Conservation (phyloP, 2,113 vertebrate genomes). For the Falcunculus frontatus region DNA sequence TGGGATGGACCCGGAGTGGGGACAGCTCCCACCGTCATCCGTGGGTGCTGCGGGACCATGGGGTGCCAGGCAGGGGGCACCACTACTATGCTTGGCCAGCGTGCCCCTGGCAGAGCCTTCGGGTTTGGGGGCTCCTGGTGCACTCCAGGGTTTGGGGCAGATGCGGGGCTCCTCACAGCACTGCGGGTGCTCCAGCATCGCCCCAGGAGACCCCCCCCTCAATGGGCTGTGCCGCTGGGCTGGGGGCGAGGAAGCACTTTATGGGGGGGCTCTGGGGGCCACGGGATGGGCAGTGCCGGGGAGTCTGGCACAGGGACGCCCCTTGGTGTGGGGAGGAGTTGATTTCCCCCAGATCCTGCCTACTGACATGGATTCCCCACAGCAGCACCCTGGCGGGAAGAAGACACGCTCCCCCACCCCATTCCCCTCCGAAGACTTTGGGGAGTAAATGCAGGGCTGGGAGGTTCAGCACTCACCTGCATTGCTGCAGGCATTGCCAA, state of each 20-base stretch:
- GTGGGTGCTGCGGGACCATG: not conserved
- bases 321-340: not conserved
- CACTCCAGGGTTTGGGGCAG: not conserved
- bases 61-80: not conserved
- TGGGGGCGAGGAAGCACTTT: not conserved
- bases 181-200: not conserved
- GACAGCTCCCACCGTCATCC: not conserved
- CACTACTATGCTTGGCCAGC: not conserved
- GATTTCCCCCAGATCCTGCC: not conserved
- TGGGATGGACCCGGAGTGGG: not conserved
- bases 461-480: not conserved
- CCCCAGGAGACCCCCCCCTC: not conserved
- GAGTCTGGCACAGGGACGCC: not conserved
- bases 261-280: not conserved
- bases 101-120: not conserved
- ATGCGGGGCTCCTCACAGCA: not conserved
- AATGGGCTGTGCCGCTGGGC: not conserved
- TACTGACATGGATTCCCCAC: not conserved
- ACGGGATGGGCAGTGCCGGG: not conserved
- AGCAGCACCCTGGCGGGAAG: not conserved
- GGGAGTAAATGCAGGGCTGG: not conserved
- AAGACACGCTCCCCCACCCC: not conserved
- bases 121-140: not conserved
- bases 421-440: not conserved
- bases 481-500: not conserved